Base-by-base conservation (phyloP, 1,140 invertebrate species). In the Metaphire vulgaris region DNA sequence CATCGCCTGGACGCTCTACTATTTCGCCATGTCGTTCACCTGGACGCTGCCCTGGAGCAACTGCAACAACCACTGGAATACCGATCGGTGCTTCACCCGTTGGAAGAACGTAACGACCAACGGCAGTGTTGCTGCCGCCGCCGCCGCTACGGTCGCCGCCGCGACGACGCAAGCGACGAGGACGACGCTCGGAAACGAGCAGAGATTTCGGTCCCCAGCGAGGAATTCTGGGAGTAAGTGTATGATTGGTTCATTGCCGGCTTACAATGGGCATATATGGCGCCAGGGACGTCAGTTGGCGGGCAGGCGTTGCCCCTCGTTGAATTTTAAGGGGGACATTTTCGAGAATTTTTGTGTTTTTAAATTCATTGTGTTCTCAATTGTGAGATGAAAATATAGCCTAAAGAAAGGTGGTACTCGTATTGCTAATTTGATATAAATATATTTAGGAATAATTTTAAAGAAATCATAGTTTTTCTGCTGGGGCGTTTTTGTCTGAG, bases 1-100 rank as follows among this genome's bases (percentile, higher is more conserved):
- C 80, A 96, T 99, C 76, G 96, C 95, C 29, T 99, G 96, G 96
- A 98, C 96, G 83, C 89, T 99, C 79, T 97, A 97, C 86, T 99
- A 98, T 86, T 92, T 98, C 82, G 93, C 95, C 81, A 90, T 92
- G 68, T 93, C 94, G 12, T 94, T 97, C 83, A 91, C 90, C 82
- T 89, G 90, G 26, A 90, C 92, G 67, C 90, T 94, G 76, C 95
- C 95, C 0, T 98, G 96, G 96, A 90, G 90, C 29, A 90, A 90
- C 75, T 98, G 95, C 84, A 89, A 89, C 41, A 93, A 96, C 82
- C 88, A 90, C 74, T 97, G 95, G 93, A 95, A 96, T 83, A 92
- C 92, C 83, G 81, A 78, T 1, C 28, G 31, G 30, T 78, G 77
- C 28, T 65, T 67, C 26, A 67, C 64, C 74, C 34, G 56, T 21